phyloP scores from a whole-genome alignment of 2,888 invertebrate species.

The Allygus modestus region DNA sequence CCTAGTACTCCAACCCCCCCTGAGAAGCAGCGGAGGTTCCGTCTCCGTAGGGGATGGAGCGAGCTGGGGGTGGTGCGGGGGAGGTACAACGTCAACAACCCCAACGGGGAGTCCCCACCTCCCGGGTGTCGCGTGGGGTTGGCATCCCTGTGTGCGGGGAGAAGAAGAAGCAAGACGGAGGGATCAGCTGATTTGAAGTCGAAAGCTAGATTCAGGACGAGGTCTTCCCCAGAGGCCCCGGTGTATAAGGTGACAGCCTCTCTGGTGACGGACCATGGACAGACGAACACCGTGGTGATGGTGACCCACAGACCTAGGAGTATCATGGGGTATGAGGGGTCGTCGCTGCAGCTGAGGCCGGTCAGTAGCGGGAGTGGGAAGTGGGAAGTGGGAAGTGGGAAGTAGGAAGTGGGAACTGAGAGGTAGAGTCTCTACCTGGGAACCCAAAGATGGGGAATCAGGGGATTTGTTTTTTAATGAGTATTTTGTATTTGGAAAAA shows the following conservation, averaged over 20 bases:
- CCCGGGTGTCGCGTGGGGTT: slow-evolving; percentile 47
- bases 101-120: slow-evolving; percentile 45
- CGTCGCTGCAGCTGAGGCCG: slow-evolving; percentile 19
- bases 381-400: too few species aligned
- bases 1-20: not conserved
- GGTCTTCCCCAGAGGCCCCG: slow-evolving; percentile 41
- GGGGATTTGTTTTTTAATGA: too few species aligned
- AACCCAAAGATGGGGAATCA: too few species aligned
- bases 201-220: slow-evolving; percentile 53
- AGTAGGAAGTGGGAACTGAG: too few species aligned
- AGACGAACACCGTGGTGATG: slow-evolving; percentile 55
- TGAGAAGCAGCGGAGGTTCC: slow-evolving; percentile 67
- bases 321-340: not conserved
- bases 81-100: slow-evolving; percentile 67
- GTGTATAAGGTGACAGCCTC: slow-evolving; percentile 65
- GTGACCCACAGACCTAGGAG: slow-evolving; percentile 16
- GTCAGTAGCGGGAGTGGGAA: not conserved
- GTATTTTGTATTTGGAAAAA: too few species aligned
- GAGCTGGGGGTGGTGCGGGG: slow-evolving; percentile 68
- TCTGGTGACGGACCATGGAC: slow-evolving; percentile 22
- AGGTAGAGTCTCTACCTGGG: too few species aligned
- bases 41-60: slow-evolving; percentile 71
- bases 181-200: slow-evolving; percentile 48
- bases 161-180: slow-evolving; percentile 57
- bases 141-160: slow-evolving; percentile 52